phyloP scores from a whole-genome alignment of 2,888 invertebrate genomes.

The Timema podura region DNA sequence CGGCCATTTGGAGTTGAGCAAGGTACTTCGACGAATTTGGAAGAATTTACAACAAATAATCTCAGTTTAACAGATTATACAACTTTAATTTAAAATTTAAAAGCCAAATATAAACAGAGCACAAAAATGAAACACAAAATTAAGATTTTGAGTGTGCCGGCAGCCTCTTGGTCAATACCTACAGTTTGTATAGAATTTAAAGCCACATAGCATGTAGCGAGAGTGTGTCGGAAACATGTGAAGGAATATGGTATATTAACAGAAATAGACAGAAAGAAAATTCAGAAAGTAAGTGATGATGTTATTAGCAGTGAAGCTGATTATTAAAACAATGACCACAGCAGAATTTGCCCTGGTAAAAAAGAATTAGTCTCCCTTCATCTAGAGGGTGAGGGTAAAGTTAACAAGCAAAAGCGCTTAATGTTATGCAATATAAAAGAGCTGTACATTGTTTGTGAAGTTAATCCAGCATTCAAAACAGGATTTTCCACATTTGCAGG shows the following conservation, averaged over 20 bases:
- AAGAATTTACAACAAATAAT: constrained; percentile 12
- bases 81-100: constrained; percentile 18
- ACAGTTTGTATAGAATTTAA: constrained; percentile 27
- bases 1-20: neutral
- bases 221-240: constrained; percentile 21
- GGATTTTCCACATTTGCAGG: constrained; percentile 33
- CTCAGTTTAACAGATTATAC: constrained; percentile 8
- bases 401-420: constrained; percentile 18
- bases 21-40: neutral
- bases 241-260: constrained; percentile 26
- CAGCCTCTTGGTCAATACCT: constrained; percentile 27
- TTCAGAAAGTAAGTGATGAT: constrained; percentile 24
- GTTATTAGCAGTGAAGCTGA: constrained; percentile 21
- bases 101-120: constrained; percentile 23
- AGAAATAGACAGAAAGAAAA: constrained; percentile 21
- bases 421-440: constrained; percentile 18
- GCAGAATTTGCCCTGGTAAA: constrained; percentile 30
- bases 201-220: constrained; percentile 26
- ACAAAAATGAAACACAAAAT: constrained; percentile 20
- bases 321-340: constrained; percentile 24
- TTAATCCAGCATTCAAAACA: constrained; percentile 24
- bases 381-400: neutral
- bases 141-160: constrained; percentile 30
- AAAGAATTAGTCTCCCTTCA: constrained; percentile 30
- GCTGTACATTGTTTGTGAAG: constrained; percentile 27